Evolutionary conservation across 2,797 vertebrate genomes (phyloP).

Genomic region (Micropoecilia bifurca): DNA sequence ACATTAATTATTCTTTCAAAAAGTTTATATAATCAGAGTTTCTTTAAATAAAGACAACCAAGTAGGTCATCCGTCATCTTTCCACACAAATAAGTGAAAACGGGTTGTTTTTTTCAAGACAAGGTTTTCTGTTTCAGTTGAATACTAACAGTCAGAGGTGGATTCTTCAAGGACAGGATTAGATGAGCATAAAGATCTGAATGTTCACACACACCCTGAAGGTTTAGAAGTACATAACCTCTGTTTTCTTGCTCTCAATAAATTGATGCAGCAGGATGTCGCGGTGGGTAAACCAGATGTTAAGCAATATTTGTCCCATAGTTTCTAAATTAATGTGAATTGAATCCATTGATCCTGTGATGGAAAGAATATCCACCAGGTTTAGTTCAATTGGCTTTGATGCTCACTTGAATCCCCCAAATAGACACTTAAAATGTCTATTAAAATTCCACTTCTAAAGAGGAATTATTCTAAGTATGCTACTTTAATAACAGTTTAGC

Average conservation of each 20-base stretch:
- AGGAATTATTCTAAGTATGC: background rate
- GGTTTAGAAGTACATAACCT: background rate
- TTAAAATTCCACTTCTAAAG: background rate
- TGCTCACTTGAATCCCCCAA: background rate
- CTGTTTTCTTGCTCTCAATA: background rate
- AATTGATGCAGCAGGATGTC: background rate
- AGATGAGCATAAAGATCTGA: background rate
- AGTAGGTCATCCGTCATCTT: background rate
- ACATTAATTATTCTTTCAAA: background rate
- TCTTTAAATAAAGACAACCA: background rate
- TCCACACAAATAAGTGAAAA: background rate
- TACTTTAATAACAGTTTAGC: background rate
- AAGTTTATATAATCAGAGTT: background rate
- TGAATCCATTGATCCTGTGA: background rate
- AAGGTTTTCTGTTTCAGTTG: background rate
- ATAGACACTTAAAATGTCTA: background rate
- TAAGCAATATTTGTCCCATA: background rate
- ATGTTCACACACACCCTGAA: background rate
- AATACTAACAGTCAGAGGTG: background rate
- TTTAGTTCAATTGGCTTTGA: background rate
- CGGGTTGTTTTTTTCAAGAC: background rate
- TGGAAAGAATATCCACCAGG: background rate
- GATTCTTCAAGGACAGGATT: background rate
- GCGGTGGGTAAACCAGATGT: background rate
- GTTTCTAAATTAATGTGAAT: background rate